Evolutionary conservation across 2,888 invertebrate species (phyloP), one percentile per base, ranked within the genome.

Genomic region (Neria commutata): DNA sequence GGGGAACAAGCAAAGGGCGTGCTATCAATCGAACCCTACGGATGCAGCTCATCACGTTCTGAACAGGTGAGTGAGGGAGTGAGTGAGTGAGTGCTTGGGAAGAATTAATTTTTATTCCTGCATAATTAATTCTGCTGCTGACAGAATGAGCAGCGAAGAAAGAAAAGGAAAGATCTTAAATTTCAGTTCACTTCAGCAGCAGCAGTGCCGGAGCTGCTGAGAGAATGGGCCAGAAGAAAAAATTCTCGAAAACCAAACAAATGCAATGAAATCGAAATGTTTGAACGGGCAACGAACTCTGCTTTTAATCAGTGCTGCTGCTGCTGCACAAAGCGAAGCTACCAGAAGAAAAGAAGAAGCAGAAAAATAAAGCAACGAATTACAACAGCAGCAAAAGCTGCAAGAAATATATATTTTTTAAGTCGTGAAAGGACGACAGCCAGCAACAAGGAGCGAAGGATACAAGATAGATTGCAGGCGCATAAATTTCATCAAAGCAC

Each of bases 81-180:
- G 50, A 34, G 64, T 34, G 48, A 33, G 24, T 8, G 8, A 29
- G 59, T 59, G 60, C 63, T 33, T 58, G 49, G 60, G 60, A 67
- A 64, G 74, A 72, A 72, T 72, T 70, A 74, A 72, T 72, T 74
- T 73, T 65, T 54, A 62, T 52, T 60, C 72, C 72, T 67, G 65
- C 58, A 65, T 61, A 54, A 54, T 54, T 54, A 54, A 54, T 54
- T 54, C 47, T 46, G 42, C 21, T 42, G 34, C 29, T 53, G 23
- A 17, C 45, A 45, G 45, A 45, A 1, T 5, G 21, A 45, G 19
- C 17, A 45, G 45, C 19, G 17, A 42, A 6, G 19, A 42, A 17
- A 10, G 11, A 4, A n/a, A 48, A 29, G 17, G 8, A 14, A 21
- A 21, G 33, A 3, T 21, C 16, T 33, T 17, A 29, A 49, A 49